Conservation (phyloP, 2,797 vertebrate genomes). For the Discoglossus pictus region DNA sequence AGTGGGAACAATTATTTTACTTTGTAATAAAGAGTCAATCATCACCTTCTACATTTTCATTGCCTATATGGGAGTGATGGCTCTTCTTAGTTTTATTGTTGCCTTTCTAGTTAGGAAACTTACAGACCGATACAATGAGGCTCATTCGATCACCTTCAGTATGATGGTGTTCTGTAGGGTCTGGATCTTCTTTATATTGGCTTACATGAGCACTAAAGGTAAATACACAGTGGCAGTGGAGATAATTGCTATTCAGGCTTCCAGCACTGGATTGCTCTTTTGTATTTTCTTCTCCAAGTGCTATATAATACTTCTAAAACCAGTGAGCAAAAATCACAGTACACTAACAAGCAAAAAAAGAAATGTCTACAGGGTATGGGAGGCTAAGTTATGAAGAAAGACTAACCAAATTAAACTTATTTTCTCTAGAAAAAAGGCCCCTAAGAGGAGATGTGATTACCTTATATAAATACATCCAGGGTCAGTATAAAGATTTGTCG, state of each 20-base stretch:
- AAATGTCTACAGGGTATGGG: no score
- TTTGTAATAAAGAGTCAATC: constrained; percentile 16
- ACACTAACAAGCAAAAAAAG: no score
- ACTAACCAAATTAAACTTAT: no score
- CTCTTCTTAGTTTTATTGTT: background rate
- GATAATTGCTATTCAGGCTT: background rate
- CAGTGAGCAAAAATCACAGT: no score
- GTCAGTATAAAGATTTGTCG: no score
- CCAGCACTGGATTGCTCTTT: background rate
- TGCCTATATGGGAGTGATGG: constrained; percentile 2
- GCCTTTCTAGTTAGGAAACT: background rate
- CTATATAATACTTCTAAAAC: no score
- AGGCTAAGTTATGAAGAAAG: no score
- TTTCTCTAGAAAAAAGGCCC: no score
- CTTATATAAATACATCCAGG: no score
- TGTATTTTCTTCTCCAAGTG: background rate
- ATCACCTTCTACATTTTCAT: constrained; percentile 10
- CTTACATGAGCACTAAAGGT: background rate
- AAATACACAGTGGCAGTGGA: background rate
- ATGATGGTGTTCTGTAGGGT: constrained; percentile 19
- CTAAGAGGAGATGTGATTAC: no score
- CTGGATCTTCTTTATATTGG: background rate
- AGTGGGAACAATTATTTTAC: background rate
- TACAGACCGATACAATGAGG: constrained; percentile 11
- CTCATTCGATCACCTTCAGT: constrained; percentile 23